These are phyloP conservation scores for Helicoverpa armigera DNA, from an alignment of 1,140 invertebrate genomes.

Conservation along the genomic window DNA sequence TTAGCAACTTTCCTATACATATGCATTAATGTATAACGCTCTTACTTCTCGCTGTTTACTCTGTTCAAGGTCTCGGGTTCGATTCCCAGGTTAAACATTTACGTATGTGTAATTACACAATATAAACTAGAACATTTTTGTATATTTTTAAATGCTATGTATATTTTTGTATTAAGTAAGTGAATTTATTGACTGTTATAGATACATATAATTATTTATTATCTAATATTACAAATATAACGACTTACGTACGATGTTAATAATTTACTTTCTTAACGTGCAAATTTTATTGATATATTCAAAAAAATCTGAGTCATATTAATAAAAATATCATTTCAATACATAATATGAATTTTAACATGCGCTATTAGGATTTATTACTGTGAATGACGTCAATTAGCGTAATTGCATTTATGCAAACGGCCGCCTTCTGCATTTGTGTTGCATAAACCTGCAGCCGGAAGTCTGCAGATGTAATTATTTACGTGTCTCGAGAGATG, in stretches of 20 bases:
- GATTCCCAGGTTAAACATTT: neutral
- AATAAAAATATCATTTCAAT: neutral
- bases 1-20: constrained; percentile 32
- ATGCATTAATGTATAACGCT: constrained; percentile 6
- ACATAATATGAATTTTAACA: neutral
- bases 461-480: constrained; percentile 35
- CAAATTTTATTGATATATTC: neutral
- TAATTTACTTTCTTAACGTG: neutral
- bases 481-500: constrained; percentile 17
- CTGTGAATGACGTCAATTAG: constrained; percentile 40
- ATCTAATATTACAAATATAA: neutral
- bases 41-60: constrained; percentile 13
- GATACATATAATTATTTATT: neutral
- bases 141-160: neutral
- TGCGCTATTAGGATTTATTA: constrained; percentile 23
- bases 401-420: constrained; percentile 44
- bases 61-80: constrained; percentile 6
- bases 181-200: neutral
- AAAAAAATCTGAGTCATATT: neutral
- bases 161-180: neutral
- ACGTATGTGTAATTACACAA: constrained; percentile 16
- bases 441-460: constrained; percentile 32
- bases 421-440: constrained; percentile 32
- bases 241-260: no score
- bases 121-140: constrained; percentile 11